Evolutionary conservation across 2,113 vertebrate species (phyloP).

Genomic region (Oryzias curvinotus): DNA sequence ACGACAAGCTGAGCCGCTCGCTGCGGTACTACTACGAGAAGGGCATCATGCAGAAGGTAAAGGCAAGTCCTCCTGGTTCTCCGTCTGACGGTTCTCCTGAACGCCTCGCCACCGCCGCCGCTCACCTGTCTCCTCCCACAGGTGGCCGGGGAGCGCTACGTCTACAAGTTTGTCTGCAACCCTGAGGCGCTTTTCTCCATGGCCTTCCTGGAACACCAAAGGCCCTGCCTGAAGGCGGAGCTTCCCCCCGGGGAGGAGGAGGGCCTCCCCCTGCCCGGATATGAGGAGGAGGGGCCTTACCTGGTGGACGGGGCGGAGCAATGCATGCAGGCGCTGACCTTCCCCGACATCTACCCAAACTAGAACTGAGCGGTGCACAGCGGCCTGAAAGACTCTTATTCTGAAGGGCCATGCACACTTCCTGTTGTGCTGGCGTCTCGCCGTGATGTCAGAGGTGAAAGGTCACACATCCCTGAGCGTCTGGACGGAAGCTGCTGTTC

Average conservation of each 20-base stretch:
- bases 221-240: constrained; percentile 87
- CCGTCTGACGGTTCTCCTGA: neutral
- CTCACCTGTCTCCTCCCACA: constrained; percentile 32
- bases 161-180: constrained; percentile 96
- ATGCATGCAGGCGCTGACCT: constrained; percentile 76
- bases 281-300: constrained; percentile 84
- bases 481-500: no score
- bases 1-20: constrained; percentile 94
- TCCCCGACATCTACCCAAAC: constrained; percentile 84
- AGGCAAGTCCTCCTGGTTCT: constrained; percentile 11
- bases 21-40: constrained; percentile 96
- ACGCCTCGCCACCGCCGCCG: neutral
- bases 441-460: no score
- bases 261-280: constrained; percentile 80
- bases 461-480: no score
- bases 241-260: constrained; percentile 73
- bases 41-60: constrained; percentile 98
- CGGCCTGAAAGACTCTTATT: no score
- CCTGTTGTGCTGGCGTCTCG: no score
- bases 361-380: constrained; percentile 49
- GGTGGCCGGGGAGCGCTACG: constrained; percentile 93
- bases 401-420: no score
- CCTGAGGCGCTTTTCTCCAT: constrained; percentile 93
- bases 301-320: constrained; percentile 82
- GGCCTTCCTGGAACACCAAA: constrained; percentile 92